A percentile compares a stretch with the other conserved stretches of the same genome.
These are phyloP conservation scores for Eupithecia subfuscata DNA, from an alignment of 2,888 invertebrate genomes.

Conservation along the genomic window DNA sequence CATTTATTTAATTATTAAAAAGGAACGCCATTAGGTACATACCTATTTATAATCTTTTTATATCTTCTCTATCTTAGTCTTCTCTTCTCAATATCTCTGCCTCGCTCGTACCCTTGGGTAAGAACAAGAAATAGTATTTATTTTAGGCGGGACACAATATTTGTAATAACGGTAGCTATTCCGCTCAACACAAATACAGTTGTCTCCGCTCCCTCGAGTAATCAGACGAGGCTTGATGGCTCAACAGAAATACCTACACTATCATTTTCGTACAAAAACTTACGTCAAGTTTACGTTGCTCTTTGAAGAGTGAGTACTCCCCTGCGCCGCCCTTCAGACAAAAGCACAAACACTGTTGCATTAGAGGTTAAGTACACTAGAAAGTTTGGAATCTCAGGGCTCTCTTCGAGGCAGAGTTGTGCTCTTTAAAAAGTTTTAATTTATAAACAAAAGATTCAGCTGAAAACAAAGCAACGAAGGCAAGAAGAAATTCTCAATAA, in stretches of 20 bases:
- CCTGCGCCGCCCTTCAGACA: not conserved
- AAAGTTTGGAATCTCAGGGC: not conserved
- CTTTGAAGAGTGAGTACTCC: not conserved
- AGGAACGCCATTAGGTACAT: too few species aligned
- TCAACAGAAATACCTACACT: not conserved
- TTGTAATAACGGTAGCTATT: constrained; percentile 7
- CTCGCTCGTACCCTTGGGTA: constrained; percentile 3
- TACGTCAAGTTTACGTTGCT: not conserved
- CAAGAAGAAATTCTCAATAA: not conserved
- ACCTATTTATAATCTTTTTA: not conserved
- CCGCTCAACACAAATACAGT: not conserved
- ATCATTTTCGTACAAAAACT: not conserved
- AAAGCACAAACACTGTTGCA: constrained; percentile 2
- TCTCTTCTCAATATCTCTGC: not conserved
- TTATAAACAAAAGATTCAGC: not conserved
- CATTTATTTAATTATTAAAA: too few species aligned
- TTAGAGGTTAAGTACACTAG: constrained; percentile 10
- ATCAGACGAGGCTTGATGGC: not conserved
- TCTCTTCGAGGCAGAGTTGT: not conserved
- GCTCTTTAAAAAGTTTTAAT: constrained; percentile 1
- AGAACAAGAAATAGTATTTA: not conserved
- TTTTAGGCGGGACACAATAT: not conserved
- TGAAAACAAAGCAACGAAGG: not conserved
- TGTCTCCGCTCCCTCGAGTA: constrained; percentile 3
- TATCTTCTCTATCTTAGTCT: not conserved